Conservation (phyloP, 1,140 invertebrate species). For the Andricus grossulariae region DNA sequence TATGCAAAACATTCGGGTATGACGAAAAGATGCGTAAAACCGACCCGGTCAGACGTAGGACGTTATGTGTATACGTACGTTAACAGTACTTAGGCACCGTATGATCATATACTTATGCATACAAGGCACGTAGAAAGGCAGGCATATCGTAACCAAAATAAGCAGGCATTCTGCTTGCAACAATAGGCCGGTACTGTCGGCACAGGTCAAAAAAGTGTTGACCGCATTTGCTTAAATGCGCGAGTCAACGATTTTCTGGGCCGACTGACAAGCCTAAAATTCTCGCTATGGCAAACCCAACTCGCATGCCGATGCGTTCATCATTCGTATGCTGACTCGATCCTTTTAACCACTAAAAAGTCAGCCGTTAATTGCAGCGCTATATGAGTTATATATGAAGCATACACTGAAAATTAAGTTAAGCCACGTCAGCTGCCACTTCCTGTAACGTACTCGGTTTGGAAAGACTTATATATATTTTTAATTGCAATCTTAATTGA, state of each 20-base stretch:
- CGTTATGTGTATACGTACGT: neutral
- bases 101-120: neutral
- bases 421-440: neutral
- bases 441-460: neutral
- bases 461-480: neutral
- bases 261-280: slow-evolving; percentile 24
- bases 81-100: slow-evolving; percentile 1
- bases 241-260: slow-evolving; percentile 8
- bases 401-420: neutral
- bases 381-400: neutral
- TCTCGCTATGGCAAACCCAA: neutral
- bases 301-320: neutral
- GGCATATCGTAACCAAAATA: slow-evolving; percentile 29
- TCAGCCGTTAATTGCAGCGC: slow-evolving; percentile 5
- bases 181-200: slow-evolving; percentile 8
- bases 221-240: slow-evolving; percentile 8
- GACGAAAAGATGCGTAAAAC: neutral
- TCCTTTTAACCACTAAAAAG: neutral
- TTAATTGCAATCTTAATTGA: too few relatives aligned
- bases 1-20: slow-evolving; percentile 6
- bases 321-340: neutral
- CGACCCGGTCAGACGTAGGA: neutral
- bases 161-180: neutral
- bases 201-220: neutral
- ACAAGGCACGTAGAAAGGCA: slow-evolving; percentile 14